phyloP scores from a whole-genome alignment of 2,888 invertebrate genomes.

The Hoplodrina ambigua region DNA sequence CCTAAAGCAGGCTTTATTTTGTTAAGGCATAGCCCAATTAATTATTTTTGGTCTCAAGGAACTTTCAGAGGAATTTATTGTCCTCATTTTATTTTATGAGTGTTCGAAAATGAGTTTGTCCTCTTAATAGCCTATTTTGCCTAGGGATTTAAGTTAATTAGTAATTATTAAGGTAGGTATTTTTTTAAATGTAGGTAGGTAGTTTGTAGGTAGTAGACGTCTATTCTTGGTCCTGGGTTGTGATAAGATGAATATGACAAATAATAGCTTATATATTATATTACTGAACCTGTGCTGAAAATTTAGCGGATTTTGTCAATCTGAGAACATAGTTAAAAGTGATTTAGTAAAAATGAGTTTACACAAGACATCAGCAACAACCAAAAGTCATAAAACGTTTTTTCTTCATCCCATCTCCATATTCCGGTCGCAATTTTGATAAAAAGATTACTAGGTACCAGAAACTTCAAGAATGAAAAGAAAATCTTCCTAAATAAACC shows the following conservation, averaged over 20 bases:
- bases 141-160: constrained; percentile 31
- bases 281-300: too few relatives aligned
- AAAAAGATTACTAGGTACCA: neutral
- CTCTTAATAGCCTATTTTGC: constrained; percentile 39
- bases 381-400: too few relatives aligned
- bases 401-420: neutral
- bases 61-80: constrained; percentile 63
- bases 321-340: too few relatives aligned
- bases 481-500: constrained; percentile 9
- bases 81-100: constrained; percentile 61
- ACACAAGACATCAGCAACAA: too few relatives aligned
- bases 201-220: too few relatives aligned
- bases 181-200: too few relatives aligned
- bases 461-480: neutral
- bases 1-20: constrained; percentile 69
- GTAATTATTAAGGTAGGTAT: too few relatives aligned
- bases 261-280: too few relatives aligned
- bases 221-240: too few relatives aligned
- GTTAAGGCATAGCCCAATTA: constrained; percentile 71
- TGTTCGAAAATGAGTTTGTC: constrained; percentile 60
- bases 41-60: constrained; percentile 70
- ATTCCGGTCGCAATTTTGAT: neutral
- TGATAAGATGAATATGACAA: too few relatives aligned
- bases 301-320: too few relatives aligned
- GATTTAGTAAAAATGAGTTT: too few relatives aligned